A percentile compares a stretch with the other conserved stretches of the same genome.
phyloP scores from a whole-genome alignment of 2,888 invertebrate genomes.

The Blastobasis adustella region DNA sequence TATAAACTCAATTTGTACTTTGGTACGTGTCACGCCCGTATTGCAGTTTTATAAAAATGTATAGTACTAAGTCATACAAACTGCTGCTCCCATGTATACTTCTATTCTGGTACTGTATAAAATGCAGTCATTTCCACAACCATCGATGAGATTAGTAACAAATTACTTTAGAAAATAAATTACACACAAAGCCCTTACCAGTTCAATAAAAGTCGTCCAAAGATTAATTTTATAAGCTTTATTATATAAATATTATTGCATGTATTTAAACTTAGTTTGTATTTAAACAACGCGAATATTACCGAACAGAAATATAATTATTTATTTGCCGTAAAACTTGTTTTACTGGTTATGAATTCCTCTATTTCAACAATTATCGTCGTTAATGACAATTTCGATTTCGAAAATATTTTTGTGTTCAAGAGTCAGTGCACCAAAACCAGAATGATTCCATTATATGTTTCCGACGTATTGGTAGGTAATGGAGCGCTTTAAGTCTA shows the following conservation, averaged over 20 bases:
- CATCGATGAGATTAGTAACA: too few relatives aligned
- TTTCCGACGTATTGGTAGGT: slow-evolving; percentile 35
- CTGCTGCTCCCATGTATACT: too few relatives aligned
- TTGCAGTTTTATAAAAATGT: too few relatives aligned
- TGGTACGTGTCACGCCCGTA: too few relatives aligned
- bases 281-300: slow-evolving; percentile 36
- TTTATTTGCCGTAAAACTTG: slow-evolving; percentile 34
- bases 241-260: slow-evolving; percentile 34
- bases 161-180: too few relatives aligned
- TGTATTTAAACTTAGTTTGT: slow-evolving; percentile 33
- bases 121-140: too few relatives aligned
- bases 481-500: slow-evolving; percentile 36
- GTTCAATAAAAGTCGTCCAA: slow-evolving; percentile 64
- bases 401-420: too few relatives aligned
- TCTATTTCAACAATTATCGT: background rate
- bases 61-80: too few relatives aligned
- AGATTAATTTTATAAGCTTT: slow-evolving; percentile 41
- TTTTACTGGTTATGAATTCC: slow-evolving; percentile 21
- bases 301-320: slow-evolving; percentile 36
- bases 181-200: slow-evolving; percentile 58
- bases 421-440: too few relatives aligned
- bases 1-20: too few relatives aligned
- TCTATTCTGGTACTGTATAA: too few relatives aligned
- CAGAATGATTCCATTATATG: background rate
- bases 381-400: too few relatives aligned